These are phyloP conservation scores for Choloepus didactylus DNA, from an alignment of 2,797 vertebrate genomes.

Conservation along the genomic window DNA sequence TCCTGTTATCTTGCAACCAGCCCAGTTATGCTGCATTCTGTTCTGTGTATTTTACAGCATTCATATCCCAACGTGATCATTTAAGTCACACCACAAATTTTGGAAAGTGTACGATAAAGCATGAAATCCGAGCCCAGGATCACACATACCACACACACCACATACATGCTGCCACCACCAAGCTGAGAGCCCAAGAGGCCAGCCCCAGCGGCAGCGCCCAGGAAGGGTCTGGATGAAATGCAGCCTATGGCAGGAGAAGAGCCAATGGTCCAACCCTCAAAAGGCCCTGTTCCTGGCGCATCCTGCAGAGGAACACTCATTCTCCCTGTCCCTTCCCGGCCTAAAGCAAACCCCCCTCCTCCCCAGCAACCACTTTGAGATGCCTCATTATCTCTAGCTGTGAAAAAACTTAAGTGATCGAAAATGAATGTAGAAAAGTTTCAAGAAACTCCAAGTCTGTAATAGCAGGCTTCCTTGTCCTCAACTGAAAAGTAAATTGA, in stretches of 20 bases:
- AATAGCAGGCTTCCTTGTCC: constrained; percentile 66
- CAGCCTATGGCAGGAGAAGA: not conserved
- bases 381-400: not conserved
- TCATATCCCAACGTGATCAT: constrained; percentile 34
- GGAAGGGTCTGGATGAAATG: not conserved
- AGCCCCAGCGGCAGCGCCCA: not conserved
- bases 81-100: constrained; percentile 40
- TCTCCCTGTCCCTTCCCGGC: constrained; percentile 5
- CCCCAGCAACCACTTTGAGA: not conserved
- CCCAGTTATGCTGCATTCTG: not conserved
- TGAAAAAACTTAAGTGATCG: constrained; percentile 39
- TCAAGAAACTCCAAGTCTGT: constrained; percentile 59
- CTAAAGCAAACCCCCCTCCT: not conserved
- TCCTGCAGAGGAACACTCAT: not conserved
- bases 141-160: not conserved
- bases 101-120: constrained; percentile 8
- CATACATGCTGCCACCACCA: not conserved
- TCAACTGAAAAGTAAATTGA: constrained; percentile 64
- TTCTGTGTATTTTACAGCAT: not conserved
- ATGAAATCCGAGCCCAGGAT: constrained; percentile 25
- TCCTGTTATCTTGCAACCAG: not conserved
- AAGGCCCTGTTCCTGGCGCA: not conserved
- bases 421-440: constrained; percentile 67
- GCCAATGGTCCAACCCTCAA: not conserved
- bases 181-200: not conserved